Evolutionary conservation across 2,888 invertebrate genomes (phyloP).

Genomic region (Temnothorax ravouxi): DNA sequence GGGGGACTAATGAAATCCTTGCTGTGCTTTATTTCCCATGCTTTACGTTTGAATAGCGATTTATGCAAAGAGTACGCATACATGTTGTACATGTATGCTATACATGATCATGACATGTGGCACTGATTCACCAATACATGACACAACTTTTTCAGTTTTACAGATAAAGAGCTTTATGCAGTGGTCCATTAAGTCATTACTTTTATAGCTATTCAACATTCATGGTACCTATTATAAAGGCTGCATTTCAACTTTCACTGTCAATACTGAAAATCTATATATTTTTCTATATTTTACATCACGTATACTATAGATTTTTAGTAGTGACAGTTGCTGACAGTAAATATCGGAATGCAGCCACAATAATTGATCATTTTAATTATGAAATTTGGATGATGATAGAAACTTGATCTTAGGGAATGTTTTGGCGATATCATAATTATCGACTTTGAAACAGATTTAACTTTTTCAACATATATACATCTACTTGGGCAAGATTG

Average conservation of each 20-base stretch:
- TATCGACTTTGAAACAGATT: background rate
- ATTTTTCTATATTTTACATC: too few relatives aligned
- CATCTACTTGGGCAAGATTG: background rate
- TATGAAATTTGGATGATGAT: background rate
- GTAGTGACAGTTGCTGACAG: too few relatives aligned
- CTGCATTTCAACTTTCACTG: too few relatives aligned
- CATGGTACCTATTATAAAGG: background rate
- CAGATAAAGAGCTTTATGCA: background rate
- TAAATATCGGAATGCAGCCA: too few relatives aligned
- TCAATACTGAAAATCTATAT: too few relatives aligned
- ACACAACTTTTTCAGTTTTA: constrained; percentile 15
- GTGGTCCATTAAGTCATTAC: background rate
- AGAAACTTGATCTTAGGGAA: background rate
- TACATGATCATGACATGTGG: constrained; percentile 12
- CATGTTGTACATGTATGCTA: background rate
- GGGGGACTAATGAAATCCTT: background rate
- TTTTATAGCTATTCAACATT: background rate
- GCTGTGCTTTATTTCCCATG: background rate
- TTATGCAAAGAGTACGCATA: background rate
- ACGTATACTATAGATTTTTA: too few relatives aligned
- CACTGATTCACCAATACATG: constrained; percentile 32
- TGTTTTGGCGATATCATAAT: background rate
- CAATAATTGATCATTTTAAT: background rate
- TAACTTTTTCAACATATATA: background rate
- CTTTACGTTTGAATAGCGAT: background rate